A percentile compares a stretch with the other conserved stretches of the same genome.
Conservation (phyloP, 2,888 invertebrate species). For the Trilocha varians region DNA sequence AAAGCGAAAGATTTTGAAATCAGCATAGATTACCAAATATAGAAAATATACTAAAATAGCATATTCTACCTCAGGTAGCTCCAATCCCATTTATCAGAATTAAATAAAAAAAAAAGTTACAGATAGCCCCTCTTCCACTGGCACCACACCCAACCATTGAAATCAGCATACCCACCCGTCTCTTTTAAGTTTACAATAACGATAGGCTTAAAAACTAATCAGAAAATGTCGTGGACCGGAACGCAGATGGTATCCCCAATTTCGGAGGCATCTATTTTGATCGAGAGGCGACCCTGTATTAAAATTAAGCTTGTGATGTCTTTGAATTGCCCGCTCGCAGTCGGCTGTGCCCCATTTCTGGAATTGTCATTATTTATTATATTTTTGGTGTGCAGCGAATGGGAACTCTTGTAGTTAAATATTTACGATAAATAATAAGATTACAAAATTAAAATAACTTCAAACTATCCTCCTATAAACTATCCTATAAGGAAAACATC, state of each 20-base stretch:
- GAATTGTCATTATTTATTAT: too few species aligned
- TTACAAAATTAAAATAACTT: too few species aligned
- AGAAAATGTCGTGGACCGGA: constrained; percentile 24
- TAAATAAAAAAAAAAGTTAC: background rate
- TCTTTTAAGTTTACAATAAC: constrained; percentile 15
- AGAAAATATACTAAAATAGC: too few species aligned
- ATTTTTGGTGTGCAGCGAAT: too few species aligned
- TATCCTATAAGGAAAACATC: too few species aligned
- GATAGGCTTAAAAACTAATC: constrained; percentile 34
- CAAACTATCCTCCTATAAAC: too few species aligned
- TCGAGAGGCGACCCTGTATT: constrained; percentile 24
- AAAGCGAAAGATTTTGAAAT: too few species aligned
- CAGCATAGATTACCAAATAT: too few species aligned
- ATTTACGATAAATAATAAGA: too few species aligned
- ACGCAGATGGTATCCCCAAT: constrained; percentile 34
- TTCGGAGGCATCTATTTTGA: constrained; percentile 26
- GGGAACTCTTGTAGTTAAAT: too few species aligned
- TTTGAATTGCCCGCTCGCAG: constrained; percentile 5
- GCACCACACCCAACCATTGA: constrained; percentile 4
- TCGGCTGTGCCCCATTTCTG: background rate
- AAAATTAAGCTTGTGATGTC: constrained; percentile 22
- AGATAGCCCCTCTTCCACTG: background rate
- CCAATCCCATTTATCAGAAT: background rate
- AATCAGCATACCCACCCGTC: constrained; percentile 2
- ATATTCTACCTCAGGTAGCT: too few species aligned